Evolutionary conservation across 1,140 invertebrate genomes (phyloP), one percentile per base, ranked within the genome.

Genomic region (Hyles euphorbiae): DNA sequence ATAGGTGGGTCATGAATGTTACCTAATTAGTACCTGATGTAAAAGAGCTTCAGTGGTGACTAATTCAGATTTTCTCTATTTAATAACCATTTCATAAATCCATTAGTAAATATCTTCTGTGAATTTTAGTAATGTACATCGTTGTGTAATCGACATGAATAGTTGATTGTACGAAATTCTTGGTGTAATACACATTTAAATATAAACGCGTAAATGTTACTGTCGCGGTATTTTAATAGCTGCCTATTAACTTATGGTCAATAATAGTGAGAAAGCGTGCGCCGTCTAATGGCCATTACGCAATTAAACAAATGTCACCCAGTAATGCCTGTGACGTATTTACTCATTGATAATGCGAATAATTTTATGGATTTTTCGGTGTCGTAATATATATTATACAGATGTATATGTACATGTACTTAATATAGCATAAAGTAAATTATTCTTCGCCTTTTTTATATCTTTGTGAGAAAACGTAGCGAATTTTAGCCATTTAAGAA

Each of bases 201-300:
- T 47, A 47, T 47, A 12, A 12, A 47, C 4, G 10, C 3, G 46
- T 47, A 6, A 34, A 56, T 32, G 34, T 43, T 44, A 49, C 43
- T 36, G 8, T 56, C 12, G 34, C 10, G 61, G 11, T 47, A 56
- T 60, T 57, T 54, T 56, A 62, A 62, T 59, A 54, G 33, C 12
- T 47, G 36, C 10, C 36, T 40, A 46, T 56, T 56, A 55, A 47
- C 9, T 53, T 61, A 58, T 43, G 33, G 12, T 53, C 53, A 44
- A 62, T 61, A 56, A 54, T 68, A 65, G 53, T 58, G 58, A 46
- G 63, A 63, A 69, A 66, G 63, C 50, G 53, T 55, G 52, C 50
- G 63, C 56, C 62, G 58, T 51, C 56, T 69, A 65, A 65, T 65
- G 50, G 58, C 60, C 58, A 49, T 63, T 65, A 49, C 60, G 53